Evolutionary conservation across 2,888 invertebrate genomes (phyloP).

Genomic region (Abrostola triplasia): DNA sequence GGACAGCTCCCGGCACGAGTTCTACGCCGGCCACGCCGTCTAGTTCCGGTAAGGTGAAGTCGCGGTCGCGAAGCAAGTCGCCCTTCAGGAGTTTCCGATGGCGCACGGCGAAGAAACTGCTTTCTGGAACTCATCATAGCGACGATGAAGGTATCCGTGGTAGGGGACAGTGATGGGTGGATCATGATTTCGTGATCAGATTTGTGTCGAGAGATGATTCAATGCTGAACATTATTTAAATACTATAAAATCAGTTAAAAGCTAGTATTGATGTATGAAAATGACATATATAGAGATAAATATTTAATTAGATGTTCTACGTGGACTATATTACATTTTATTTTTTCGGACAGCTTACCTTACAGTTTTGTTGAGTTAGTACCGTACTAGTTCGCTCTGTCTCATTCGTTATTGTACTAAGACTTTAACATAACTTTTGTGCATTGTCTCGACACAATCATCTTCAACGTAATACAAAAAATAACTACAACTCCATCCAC

Average conservation of each 20-base stretch:
- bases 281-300: no score
- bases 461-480: neutral
- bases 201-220: neutral
- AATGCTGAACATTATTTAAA: neutral
- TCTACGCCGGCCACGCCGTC: conserved; percentile 82
- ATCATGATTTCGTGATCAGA: neutral
- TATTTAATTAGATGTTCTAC: no score
- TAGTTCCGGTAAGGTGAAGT: conserved; percentile 91
- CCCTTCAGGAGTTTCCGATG: conserved; percentile 97
- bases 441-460: neutral
- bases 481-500: conserved; percentile 51
- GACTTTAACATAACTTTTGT: no score
- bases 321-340: no score
- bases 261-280: no score
- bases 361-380: no score
- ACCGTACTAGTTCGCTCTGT: no score
- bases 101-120: conserved; percentile 93
- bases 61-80: conserved; percentile 97
- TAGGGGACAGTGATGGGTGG: conserved; percentile 72
- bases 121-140: conserved; percentile 91
- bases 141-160: conserved; percentile 93
- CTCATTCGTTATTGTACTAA: no score
- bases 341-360: no score
- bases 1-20: conserved; percentile 79
- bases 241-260: no score